A percentile compares a stretch with the other conserved stretches of the same genome.
Conservation (phyloP, 2,797 vertebrate genomes). For the Ficedula albicollis region DNA sequence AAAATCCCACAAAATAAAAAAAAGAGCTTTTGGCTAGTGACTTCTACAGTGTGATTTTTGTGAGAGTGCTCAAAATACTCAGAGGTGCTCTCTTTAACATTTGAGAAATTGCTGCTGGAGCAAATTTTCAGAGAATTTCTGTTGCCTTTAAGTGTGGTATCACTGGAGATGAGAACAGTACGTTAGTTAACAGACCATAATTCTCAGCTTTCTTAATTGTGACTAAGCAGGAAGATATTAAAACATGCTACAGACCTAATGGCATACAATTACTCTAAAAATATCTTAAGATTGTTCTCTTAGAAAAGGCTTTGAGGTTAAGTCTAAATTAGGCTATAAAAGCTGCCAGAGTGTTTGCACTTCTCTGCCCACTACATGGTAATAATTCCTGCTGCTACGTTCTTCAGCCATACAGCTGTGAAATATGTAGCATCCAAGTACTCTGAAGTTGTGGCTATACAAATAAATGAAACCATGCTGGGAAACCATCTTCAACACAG, state of each 20-base stretch:
- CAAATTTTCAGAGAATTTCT: background rate
- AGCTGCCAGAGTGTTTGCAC: background rate
- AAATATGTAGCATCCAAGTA: background rate
- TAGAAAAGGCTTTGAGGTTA: background rate
- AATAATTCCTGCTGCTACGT: background rate
- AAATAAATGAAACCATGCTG: background rate
- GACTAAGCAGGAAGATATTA: conserved; percentile 42
- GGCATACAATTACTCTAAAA: conserved; percentile 39
- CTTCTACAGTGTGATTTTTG: background rate
- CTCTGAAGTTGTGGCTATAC: background rate
- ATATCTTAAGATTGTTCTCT: conserved; percentile 30
- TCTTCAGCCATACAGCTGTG: background rate
- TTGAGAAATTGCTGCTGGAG: background rate
- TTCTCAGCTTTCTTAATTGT: conserved; percentile 29
- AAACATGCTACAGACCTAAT: conserved; percentile 8
- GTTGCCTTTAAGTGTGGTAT: background rate
- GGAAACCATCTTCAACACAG: background rate
- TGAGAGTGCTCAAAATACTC: background rate
- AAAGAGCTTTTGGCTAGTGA: background rate
- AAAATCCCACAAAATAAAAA: background rate
- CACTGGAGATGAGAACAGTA: background rate
- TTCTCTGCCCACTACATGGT: background rate
- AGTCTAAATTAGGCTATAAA: conserved; percentile 57
- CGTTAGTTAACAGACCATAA: background rate
- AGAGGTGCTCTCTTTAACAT: background rate